phyloP scores from a whole-genome alignment of 2,888 invertebrate species.

The Aleiodes alternator region DNA sequence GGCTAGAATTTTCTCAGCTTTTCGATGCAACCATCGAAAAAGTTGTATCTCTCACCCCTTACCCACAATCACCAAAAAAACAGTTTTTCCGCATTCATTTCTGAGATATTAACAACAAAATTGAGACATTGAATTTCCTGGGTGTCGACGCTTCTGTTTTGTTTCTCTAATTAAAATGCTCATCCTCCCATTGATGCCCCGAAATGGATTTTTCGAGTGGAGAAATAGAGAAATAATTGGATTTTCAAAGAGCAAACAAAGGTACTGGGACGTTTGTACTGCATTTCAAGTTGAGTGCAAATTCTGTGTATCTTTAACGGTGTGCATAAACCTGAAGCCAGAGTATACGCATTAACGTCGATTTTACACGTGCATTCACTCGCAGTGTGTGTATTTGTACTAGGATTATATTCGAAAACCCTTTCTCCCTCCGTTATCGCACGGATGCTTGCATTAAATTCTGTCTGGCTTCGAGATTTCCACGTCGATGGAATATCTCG shows the following conservation, averaged over 20 bases:
- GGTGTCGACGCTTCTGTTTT: too few species aligned
- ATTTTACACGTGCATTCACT: conserved; percentile 33
- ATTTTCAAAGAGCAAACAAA: conserved; percentile 12
- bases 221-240: conserved; percentile 19
- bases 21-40: too few species aligned
- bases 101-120: too few species aligned
- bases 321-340: neutral
- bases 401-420: conserved; percentile 27
- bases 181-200: too few species aligned
- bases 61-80: too few species aligned
- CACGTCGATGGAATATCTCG: conserved; percentile 10
- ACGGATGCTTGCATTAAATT: conserved; percentile 46
- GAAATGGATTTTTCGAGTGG: conserved; percentile 2
- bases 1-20: too few species aligned
- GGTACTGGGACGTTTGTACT: neutral
- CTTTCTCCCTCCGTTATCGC: conserved; percentile 30
- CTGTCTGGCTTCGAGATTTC: conserved; percentile 27
- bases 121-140: too few species aligned
- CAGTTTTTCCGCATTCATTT: too few species aligned
- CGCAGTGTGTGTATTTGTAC: conserved; percentile 17
- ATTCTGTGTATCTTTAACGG: conserved; percentile 1
- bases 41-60: too few species aligned
- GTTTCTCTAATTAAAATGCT: conserved; percentile 7
- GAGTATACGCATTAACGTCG: conserved; percentile 26
- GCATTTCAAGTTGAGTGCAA: conserved; percentile 19